These are phyloP conservation scores for Diabrotica balteata DNA, from an alignment of 2,888 invertebrate species.

Conservation along the genomic window DNA sequence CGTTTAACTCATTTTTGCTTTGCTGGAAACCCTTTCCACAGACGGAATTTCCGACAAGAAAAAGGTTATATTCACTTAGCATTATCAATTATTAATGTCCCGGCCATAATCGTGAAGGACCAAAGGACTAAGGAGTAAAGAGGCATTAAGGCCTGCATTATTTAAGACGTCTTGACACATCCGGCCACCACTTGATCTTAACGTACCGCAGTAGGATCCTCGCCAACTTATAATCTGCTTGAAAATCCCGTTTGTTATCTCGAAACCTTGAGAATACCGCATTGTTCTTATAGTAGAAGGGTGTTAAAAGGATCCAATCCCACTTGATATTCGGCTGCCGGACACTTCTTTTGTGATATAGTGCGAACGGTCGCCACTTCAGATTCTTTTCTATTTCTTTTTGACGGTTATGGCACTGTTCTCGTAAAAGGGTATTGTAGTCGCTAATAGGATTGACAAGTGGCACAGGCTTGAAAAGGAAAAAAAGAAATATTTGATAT, in stretches of 20 bases:
- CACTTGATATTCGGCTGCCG: constrained; percentile 42
- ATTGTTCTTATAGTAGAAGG: constrained; percentile 47
- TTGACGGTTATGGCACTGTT: neutral
- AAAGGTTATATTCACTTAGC: constrained; percentile 22
- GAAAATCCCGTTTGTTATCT: constrained; percentile 49
- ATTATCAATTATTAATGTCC: constrained; percentile 45
- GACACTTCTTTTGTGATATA: constrained; percentile 26
- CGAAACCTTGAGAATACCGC: constrained; percentile 38
- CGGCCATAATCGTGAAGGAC: constrained; percentile 42
- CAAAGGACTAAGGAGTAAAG: constrained; percentile 38
- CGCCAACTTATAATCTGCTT: constrained; percentile 45
- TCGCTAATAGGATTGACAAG: constrained; percentile 15
- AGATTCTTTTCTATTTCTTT: constrained; percentile 10
- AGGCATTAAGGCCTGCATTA: constrained; percentile 47
- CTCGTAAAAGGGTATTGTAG: constrained; percentile 7
- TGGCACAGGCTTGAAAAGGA: no score
- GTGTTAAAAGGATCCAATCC: constrained; percentile 45
- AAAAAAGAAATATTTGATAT: constrained; percentile 3
- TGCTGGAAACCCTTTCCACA: no score
- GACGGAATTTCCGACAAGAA: neutral
- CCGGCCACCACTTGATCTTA: constrained; percentile 48
- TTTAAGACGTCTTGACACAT: constrained; percentile 47
- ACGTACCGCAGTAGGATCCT: constrained; percentile 41
- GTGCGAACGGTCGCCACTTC: constrained; percentile 2
- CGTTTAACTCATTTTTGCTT: no score